A percentile compares a stretch with the other conserved stretches of the same genome.
These are phyloP conservation scores for Tetranychus piercei DNA, from an alignment of 2,888 invertebrate species.

Conservation along the genomic window DNA sequence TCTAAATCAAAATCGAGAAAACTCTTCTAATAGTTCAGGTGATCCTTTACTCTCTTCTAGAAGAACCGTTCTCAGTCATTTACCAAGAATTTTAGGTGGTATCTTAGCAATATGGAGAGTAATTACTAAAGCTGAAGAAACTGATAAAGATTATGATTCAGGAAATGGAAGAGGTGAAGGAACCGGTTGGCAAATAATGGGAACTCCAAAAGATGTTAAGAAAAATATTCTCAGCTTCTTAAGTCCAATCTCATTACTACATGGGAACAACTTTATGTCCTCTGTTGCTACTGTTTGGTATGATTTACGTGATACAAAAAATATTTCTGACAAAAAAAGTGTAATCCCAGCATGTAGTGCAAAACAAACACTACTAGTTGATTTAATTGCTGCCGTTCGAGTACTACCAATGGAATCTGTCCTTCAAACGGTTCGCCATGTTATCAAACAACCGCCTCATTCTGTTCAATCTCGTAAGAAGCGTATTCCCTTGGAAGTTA, in stretches of 20 bases:
- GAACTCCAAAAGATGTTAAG: constrained; percentile 44
- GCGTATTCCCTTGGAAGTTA: constrained; percentile 47
- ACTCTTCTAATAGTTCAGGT: neutral
- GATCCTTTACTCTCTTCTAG: constrained; percentile 44
- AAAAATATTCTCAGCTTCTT: constrained; percentile 61
- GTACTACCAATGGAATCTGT: constrained; percentile 66
- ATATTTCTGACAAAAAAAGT: constrained; percentile 31
- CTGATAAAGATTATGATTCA: constrained; percentile 21
- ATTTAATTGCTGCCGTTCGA: constrained; percentile 56
- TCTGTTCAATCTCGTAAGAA: constrained; percentile 27
- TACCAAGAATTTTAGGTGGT: constrained; percentile 61
- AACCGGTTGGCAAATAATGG: constrained; percentile 31
- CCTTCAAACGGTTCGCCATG: constrained; percentile 59
- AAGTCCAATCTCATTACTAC: constrained; percentile 62
- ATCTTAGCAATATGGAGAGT: constrained; percentile 62
- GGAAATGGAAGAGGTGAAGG: neutral
- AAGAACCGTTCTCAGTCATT: constrained; percentile 53
- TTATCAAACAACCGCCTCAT: constrained; percentile 51
- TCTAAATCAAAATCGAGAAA: neutral
- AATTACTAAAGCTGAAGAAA: constrained; percentile 23
- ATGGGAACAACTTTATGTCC: constrained; percentile 57
- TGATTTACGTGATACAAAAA: constrained; percentile 36
- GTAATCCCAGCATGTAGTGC: constrained; percentile 45
- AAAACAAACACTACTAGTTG: constrained; percentile 55
- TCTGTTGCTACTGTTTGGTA: constrained; percentile 72